Percentiles rank a stretch among this genome's conserved stretches.
These are phyloP conservation scores for Hassar affinis DNA, from an alignment of 2,113 vertebrate species.

Conservation along the genomic window DNA sequence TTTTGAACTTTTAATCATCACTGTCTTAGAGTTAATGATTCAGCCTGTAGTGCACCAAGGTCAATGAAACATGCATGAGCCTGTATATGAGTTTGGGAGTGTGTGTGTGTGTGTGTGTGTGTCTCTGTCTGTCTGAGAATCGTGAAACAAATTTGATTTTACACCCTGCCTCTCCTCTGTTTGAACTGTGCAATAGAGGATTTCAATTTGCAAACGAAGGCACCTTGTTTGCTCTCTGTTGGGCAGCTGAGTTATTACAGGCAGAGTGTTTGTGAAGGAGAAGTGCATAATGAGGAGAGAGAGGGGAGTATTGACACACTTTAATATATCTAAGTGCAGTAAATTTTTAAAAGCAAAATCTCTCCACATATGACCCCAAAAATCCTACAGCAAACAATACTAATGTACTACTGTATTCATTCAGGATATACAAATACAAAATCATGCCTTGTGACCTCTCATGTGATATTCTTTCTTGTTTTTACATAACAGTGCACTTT, in stretches of 20 bases:
- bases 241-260: conserved; percentile 16
- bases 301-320: conserved; percentile 3
- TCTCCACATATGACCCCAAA: neutral
- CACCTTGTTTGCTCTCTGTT: conserved; percentile 30
- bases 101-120: conserved; percentile 1
- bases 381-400: neutral
- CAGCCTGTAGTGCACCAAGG: conserved; percentile 55
- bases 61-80: conserved; percentile 26
- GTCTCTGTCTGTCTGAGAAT: neutral
- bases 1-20: conserved; percentile 82
- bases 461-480: neutral
- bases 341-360: neutral
- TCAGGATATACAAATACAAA: neutral
- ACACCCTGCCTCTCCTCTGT: conserved; percentile 5
- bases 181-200: conserved; percentile 25
- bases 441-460: neutral
- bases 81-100: neutral
- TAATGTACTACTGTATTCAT: too few relatives aligned
- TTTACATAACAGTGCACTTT: neutral
- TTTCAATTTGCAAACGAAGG: conserved; percentile 17
- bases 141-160: conserved; percentile 21
- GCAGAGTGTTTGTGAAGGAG: neutral
- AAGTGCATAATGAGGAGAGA: conserved; percentile 3
- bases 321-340: conserved; percentile 3
- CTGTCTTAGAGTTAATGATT: conserved; percentile 78